Conservation (phyloP, 2,113 vertebrate species). For the Gymnogyps californianus region DNA sequence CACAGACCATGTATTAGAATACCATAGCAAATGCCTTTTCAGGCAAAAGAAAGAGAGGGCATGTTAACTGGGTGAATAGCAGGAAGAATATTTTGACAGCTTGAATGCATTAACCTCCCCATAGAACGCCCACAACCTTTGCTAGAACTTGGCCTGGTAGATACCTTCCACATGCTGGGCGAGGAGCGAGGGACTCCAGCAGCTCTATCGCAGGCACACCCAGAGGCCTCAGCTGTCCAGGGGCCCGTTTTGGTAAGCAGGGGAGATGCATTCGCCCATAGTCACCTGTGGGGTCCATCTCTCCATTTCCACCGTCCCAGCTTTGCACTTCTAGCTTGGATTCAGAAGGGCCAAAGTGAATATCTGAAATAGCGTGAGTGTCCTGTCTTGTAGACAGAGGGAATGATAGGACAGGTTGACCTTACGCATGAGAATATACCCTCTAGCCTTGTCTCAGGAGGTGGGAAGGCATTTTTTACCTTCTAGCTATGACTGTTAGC, state of each 20-base stretch:
- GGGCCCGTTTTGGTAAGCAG: accelerated
- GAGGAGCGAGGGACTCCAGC: slow-evolving; percentile 21
- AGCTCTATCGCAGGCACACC: neutral
- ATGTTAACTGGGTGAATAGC: slow-evolving; percentile 41
- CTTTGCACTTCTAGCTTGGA: neutral
- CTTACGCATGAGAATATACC: accelerated
- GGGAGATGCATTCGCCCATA: accelerated
- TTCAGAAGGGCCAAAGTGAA: neutral
- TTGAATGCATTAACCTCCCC: slow-evolving; percentile 35
- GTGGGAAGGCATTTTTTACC: neutral
- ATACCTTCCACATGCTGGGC: slow-evolving; percentile 9
- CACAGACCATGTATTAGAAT: slow-evolving; percentile 62
- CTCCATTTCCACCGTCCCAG: neutral
- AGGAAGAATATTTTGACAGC: slow-evolving; percentile 70
- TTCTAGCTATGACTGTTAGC: neutral
- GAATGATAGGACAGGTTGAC: neutral
- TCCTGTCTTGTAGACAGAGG: neutral
- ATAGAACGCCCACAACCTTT: slow-evolving; percentile 38
- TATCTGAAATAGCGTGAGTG: accelerated
- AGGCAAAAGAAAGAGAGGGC: slow-evolving; percentile 59
- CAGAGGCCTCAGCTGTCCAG: neutral
- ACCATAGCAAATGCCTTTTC: slow-evolving; percentile 69
- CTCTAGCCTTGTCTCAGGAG: neutral
- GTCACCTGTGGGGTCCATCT: neutral
- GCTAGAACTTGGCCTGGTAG: slow-evolving; percentile 39